These are phyloP conservation scores for Salvelinus fontinalis DNA, from an alignment of 2,113 vertebrate species.

Conservation along the genomic window DNA sequence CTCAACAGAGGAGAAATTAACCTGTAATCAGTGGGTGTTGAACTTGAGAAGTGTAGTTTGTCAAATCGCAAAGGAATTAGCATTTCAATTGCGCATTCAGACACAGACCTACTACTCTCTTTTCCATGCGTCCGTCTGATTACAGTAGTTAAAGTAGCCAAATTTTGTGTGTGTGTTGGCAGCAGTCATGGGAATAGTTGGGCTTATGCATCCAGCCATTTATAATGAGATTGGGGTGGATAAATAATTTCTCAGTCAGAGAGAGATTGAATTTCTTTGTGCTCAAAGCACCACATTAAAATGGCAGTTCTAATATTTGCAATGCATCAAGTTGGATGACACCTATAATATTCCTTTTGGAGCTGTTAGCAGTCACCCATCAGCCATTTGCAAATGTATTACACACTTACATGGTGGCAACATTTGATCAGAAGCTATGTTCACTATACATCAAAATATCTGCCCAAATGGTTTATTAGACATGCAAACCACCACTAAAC, in stretches of 20 bases:
- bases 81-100: not conserved
- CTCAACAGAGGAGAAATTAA: not conserved
- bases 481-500: not conserved
- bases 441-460: not conserved
- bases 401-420: too few relatives aligned
- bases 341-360: not conserved
- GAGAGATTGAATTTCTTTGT: not conserved
- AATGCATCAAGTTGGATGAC: not conserved
- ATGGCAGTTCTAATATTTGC: not conserved
- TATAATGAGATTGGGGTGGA: not conserved
- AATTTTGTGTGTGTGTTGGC: not conserved
- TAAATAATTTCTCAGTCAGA: not conserved
- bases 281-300: not conserved
- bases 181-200: conserved; percentile 5
- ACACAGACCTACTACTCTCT: not conserved
- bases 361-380: not conserved
- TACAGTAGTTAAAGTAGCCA: not conserved
- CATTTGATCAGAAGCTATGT: too few relatives aligned
- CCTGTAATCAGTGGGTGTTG: not conserved
- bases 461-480: not conserved
- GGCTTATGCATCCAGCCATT: not conserved
- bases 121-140: not conserved
- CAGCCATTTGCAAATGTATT: too few relatives aligned
- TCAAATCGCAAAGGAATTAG: not conserved
- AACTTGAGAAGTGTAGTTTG: not conserved